Percentiles rank a stretch among this genome's conserved stretches.
These are phyloP conservation scores for Limnodromus scolopaceus DNA, from an alignment of 2,797 vertebrate species.

Conservation along the genomic window DNA sequence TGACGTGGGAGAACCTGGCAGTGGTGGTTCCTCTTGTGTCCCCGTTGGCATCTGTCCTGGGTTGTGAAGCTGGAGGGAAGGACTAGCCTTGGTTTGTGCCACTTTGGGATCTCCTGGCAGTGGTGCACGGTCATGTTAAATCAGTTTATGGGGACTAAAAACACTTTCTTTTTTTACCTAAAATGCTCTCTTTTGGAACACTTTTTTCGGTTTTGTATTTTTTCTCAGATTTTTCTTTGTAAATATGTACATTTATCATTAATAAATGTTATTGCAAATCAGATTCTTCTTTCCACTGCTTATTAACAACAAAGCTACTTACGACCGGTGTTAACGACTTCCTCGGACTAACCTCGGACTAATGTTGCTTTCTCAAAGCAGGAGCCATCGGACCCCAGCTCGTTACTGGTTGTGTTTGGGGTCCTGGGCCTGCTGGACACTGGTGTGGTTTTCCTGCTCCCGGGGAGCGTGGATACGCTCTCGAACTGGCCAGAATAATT, in stretches of 20 bases:
- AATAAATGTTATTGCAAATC: conserved; percentile 73
- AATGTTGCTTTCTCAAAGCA: not conserved
- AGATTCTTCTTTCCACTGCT: conserved; percentile 57
- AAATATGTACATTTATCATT: conserved; percentile 71
- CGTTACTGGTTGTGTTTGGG: not conserved
- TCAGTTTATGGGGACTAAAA: conserved; percentile 10
- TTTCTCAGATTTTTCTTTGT: conserved; percentile 68
- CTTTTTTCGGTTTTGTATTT: conserved; percentile 65
- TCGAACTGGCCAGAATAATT: not conserved
- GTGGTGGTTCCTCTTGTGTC: not conserved
- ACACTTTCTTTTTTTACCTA: conserved; percentile 57
- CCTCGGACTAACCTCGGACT: not conserved
- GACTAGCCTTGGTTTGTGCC: not conserved
- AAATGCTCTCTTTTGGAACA: conserved; percentile 62
- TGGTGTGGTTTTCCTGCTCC: not conserved
- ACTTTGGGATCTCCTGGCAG: not conserved
- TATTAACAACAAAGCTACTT: conserved; percentile 33
- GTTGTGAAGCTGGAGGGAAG: not conserved
- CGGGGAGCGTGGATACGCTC: not conserved
- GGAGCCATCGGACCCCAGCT: not conserved
- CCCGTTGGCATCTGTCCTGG: not conserved
- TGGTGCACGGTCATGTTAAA: not conserved
- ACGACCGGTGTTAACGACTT: not conserved
- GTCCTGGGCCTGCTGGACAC: not conserved
- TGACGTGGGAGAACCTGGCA: not conserved